phyloP scores from a whole-genome alignment of 2,888 invertebrate species.

The Trachelus stipa region DNA sequence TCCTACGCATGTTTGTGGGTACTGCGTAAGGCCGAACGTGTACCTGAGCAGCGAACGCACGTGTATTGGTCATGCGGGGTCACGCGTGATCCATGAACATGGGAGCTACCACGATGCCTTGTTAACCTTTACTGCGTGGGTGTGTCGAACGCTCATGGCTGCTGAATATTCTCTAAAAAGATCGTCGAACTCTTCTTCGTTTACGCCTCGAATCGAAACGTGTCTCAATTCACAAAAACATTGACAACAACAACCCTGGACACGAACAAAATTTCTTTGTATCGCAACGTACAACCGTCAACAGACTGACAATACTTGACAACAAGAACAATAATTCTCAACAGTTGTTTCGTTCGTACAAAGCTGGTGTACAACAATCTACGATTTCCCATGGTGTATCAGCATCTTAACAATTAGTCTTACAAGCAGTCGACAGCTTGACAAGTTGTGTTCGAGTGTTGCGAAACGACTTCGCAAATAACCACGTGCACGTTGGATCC shows the following conservation, averaged over 20 bases:
- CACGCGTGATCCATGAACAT: background rate
- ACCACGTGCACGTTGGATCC: background rate
- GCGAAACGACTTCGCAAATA: background rate
- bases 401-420: background rate
- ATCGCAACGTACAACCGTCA: background rate
- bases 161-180: too few species aligned
- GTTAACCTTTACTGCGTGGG: constrained; percentile 8
- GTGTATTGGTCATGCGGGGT: constrained; percentile 1
- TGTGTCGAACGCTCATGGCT: background rate
- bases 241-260: background rate
- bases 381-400: background rate
- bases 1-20: constrained; percentile 15
- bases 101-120: background rate
- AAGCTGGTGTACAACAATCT: too few species aligned
- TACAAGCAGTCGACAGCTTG: background rate
- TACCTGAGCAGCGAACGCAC: constrained; percentile 2
- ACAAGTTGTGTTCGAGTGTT: background rate
- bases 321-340: too few species aligned
- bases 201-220: background rate
- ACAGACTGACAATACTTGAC: too few species aligned
- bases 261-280: background rate
- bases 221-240: background rate
- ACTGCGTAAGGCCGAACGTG: constrained; percentile 17
- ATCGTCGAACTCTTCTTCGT: background rate
- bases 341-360: too few species aligned